Percentiles rank a stretch among this genome's conserved stretches.
These are phyloP conservation scores for Phycodurus eques DNA, from an alignment of 2,113 vertebrate species.

Conservation along the genomic window DNA sequence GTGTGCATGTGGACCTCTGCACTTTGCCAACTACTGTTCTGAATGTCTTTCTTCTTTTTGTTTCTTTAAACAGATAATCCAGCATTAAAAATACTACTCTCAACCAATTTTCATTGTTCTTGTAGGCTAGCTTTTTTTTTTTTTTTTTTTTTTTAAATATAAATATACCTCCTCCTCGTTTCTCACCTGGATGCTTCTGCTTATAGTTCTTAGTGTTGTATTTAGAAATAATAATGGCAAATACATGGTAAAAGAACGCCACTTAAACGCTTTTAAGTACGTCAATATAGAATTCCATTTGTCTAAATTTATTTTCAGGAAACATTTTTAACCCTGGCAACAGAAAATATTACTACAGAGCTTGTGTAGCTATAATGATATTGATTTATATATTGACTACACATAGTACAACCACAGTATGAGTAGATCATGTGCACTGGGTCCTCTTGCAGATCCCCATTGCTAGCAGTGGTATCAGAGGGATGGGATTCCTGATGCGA, in stretches of 20 bases:
- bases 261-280: too few species aligned
- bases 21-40: not conserved
- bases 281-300: too few species aligned
- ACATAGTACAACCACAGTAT: not conserved
- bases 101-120: not conserved
- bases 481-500: constrained; percentile 91
- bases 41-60: not conserved
- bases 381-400: not conserved
- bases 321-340: not conserved
- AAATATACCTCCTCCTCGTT: not conserved
- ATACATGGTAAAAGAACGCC: not conserved
- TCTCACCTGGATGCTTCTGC: not conserved
- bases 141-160: too few species aligned
- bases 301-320: not conserved
- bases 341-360: not conserved
- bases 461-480: constrained; percentile 89
- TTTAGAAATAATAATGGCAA: not conserved
- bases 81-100: not conserved
- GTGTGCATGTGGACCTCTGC: not conserved
- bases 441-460: constrained; percentile 84
- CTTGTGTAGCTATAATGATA: not conserved
- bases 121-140: not conserved
- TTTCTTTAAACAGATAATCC: not conserved
- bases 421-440: not conserved
- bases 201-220: not conserved